These are phyloP conservation scores for Megaptera novaeangliae DNA, from an alignment of 2,113 vertebrate genomes.

Conservation along the genomic window DNA sequence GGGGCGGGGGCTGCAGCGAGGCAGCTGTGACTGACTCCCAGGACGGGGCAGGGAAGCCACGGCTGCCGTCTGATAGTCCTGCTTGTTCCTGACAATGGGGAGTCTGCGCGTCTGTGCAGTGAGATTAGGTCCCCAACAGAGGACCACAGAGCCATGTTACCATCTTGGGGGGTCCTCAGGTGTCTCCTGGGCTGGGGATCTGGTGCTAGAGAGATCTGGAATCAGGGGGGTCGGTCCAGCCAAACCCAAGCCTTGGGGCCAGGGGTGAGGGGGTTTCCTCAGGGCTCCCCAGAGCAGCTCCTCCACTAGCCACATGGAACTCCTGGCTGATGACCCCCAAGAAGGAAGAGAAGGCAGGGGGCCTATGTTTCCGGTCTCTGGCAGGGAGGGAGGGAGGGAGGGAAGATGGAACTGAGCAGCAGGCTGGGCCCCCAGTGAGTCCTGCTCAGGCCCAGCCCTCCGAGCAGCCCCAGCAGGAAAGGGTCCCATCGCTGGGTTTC, in stretches of 20 bases:
- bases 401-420: background rate
- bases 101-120: background rate
- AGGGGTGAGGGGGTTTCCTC: background rate
- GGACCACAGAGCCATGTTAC: background rate
- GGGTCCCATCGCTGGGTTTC: background rate
- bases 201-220: background rate
- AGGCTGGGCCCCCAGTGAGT: background rate
- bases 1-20: fast-evolving
- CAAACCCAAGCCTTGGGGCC: background rate
- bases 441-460: background rate
- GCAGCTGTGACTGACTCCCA: background rate
- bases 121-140: background rate
- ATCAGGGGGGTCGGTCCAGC: background rate
- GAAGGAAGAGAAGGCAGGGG: background rate
- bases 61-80: background rate
- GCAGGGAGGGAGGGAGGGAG: background rate
- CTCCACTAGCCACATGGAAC: background rate
- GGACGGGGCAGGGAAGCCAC: background rate
- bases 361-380: background rate
- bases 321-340: background rate
- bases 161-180: background rate
- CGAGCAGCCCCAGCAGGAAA: background rate
- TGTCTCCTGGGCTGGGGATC: background rate
- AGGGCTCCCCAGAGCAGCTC: background rate
- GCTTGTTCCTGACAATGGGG: background rate